Evolutionary conservation across 2,113 vertebrate genomes (phyloP).

Genomic region (Ploceus nigricollis): DNA sequence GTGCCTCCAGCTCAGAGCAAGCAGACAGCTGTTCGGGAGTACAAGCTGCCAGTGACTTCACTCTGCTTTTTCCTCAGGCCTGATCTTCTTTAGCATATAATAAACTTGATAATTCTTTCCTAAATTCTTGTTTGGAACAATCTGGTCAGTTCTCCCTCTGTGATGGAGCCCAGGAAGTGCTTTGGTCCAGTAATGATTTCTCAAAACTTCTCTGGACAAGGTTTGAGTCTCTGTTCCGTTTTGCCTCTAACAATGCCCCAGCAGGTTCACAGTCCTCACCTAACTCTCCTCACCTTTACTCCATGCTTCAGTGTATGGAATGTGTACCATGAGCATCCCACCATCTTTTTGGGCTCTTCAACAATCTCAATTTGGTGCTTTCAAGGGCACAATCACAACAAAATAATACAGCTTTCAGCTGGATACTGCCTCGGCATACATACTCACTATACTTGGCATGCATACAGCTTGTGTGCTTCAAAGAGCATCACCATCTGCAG

Average conservation of each 20-base stretch:
- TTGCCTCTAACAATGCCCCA: not conserved
- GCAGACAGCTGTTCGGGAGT: not conserved
- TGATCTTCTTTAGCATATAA: not conserved
- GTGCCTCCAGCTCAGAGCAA: not conserved
- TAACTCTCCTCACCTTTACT: not conserved
- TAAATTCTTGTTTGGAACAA: not conserved
- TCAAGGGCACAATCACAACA: not conserved
- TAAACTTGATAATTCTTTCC: not conserved
- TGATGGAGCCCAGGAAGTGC: not conserved
- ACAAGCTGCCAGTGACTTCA: not conserved
- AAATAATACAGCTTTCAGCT: not conserved
- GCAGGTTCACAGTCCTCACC: not conserved
- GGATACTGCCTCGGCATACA: not conserved
- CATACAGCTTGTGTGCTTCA: not conserved
- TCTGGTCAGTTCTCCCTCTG: not conserved
- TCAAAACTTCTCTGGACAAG: not conserved
- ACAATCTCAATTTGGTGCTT: not conserved
- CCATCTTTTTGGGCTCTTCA: not conserved
- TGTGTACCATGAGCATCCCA: not conserved
- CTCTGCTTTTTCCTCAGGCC: not conserved
- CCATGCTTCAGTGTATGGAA: accelerated
- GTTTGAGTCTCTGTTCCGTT: not conserved
- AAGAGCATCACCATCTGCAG: not conserved
- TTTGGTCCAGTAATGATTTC: not conserved
- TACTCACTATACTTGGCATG: not conserved